These are phyloP conservation scores for Sebastes paucispinis DNA, from an alignment of 2,797 vertebrate species.

Conservation along the genomic window DNA sequence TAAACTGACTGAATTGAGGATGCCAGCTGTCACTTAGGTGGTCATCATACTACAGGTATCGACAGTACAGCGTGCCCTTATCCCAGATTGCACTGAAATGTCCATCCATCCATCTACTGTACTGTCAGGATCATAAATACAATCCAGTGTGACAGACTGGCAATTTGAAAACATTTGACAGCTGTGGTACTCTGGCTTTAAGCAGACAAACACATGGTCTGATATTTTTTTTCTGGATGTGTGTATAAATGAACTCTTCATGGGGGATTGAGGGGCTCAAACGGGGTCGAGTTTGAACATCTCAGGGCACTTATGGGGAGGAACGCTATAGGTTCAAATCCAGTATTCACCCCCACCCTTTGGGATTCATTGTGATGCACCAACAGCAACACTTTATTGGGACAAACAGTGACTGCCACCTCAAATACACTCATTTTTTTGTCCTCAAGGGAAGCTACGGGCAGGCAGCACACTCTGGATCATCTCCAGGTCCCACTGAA, in stretches of 20 bases:
- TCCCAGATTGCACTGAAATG: not conserved
- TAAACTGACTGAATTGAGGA: not conserved
- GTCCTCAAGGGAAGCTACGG: not conserved
- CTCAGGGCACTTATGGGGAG: not conserved
- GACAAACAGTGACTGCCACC: conserved; percentile 8
- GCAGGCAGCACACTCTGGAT: not conserved
- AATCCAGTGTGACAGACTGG: not conserved
- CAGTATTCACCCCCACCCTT: too few species aligned
- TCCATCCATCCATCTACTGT: not conserved
- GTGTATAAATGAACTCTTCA: not conserved
- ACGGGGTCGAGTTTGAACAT: not conserved
- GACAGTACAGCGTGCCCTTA: not conserved
- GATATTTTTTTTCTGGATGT: conserved; percentile 4
- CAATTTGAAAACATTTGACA: not conserved
- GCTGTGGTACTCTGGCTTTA: not conserved
- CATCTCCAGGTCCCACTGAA: conserved; percentile 17
- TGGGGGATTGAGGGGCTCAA: not conserved
- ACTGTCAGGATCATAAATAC: conserved; percentile 8
- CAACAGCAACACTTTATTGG: not conserved
- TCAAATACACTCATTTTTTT: not conserved
- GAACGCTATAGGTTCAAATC: not conserved
- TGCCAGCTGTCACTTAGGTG: not conserved
- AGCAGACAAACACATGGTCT: not conserved
- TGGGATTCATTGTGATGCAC: not conserved
- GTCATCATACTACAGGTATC: not conserved